Evolutionary conservation across 2,797 vertebrate species (phyloP), one percentile per base, ranked within the genome.

Genomic region (Hybognathus amarus): DNA sequence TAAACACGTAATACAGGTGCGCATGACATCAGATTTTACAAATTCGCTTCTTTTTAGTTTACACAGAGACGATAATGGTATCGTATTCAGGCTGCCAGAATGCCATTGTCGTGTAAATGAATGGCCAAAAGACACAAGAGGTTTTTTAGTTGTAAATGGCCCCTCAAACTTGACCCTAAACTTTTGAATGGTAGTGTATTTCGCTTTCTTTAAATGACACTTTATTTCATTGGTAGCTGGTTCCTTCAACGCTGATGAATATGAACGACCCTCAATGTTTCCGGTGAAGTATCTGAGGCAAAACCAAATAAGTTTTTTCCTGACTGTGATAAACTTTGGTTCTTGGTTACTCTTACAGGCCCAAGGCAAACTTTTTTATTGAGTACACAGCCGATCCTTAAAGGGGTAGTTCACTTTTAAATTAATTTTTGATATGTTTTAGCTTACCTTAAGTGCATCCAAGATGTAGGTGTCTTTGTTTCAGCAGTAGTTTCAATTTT

Each of bases 291-390:
- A 61, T 63, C n/a, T n/a, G 18, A 38, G 30, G 45, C 45, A 56
- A 67, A 66, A 54, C 33, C 36, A 38, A 67, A 56, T n/a, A 15
- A 22, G 61, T 6, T 47, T 64, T 38, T 59, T 74, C 45, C 67
- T 54, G 22, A 52, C 56, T 69, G 52, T 36, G 27, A 47, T n/a
- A 50, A 33, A 59, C 24, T 77, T 77, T 83, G 66, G 74, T 70
- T 77, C 38, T 69, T 38, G 47, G 15, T 74, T 47, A 45, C 40
- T 38, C 38, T 50, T 18, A 42, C 17, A 36, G 73, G 50, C 52
- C 50, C 22, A 24, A 33, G 17, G 17, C 33, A 52, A 54, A 5
- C 17, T 8, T 45, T 42, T 33, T 36, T 54, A 33, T n/a, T 9
- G 36, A 42, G 18, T 66, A 66, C 42, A 40, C 54, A 67, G 45